Base-by-base conservation (phyloP, 2,888 invertebrate genomes). In the Spodoptera littoralis region DNA sequence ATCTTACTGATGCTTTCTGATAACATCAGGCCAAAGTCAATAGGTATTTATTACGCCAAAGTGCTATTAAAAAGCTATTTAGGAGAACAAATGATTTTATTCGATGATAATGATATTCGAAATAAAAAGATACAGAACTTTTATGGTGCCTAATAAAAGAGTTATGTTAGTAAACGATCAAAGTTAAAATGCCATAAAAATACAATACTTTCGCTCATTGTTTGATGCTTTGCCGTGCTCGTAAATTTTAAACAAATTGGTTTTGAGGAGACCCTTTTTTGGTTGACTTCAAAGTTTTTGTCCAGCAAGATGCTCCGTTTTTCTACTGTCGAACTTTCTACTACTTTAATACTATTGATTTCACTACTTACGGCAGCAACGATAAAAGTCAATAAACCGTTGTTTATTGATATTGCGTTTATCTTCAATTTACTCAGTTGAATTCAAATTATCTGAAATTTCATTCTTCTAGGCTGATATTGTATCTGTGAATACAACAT, bases 221-320 rank as follows among this genome's bases (percentile, higher is more conserved):
- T 90, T 91, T 90, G 90, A 90, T 90, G 87, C 87, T 86, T 80
- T 83, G 86, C 86, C 84, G 84, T 81, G 84, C 79, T 91, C 92
- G 89, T 93, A 92, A 92, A 93, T 83, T 85, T 84, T 77, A 84
- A 85, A 91, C 91, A 91, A 93, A 93, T 91, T 90, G 92, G 88
- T 90, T 91, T 90, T 89, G 86, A 90, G 85, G 83, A 83, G 86
- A 88, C 78, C 73, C 66, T 70, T 63, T 62, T 36, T 73, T 50
- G 46, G 48, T 60, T 48, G 49, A 51, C 48, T 74, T 41, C 44
- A 42, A 50, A 43, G 18, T 55, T 74, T 56, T 63, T 60, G 44
- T 54, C 44, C 11, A 8, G 4, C 53, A 43, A 49, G 41, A 48
- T 45, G 8, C 46, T 49, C 44, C 6, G 18, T 57, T 45, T 36